Percentiles rank a stretch among this genome's conserved stretches.
Conservation (phyloP, 2,888 invertebrate genomes). For the Lasioglossum malachurum region DNA sequence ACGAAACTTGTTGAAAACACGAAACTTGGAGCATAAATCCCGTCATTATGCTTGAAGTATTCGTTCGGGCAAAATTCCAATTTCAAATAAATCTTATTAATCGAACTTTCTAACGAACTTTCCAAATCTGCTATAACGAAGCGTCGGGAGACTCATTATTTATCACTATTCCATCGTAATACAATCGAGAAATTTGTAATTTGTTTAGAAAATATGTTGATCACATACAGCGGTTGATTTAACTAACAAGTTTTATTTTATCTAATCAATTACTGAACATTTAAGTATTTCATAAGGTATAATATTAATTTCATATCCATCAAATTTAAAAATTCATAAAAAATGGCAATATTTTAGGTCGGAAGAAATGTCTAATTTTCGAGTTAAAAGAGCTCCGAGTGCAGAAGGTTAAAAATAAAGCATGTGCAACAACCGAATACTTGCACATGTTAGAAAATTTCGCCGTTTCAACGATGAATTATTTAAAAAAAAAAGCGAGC, state of each 20-base stretch:
- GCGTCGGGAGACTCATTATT: background rate
- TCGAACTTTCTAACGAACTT: background rate
- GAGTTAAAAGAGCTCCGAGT: too few relatives aligned
- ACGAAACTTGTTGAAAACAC: conserved; percentile 17
- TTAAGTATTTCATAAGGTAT: too few relatives aligned
- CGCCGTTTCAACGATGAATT: background rate
- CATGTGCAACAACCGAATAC: background rate
- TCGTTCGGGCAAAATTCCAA: background rate
- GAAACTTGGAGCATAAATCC: background rate
- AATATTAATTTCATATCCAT: too few relatives aligned
- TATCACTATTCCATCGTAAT: background rate
- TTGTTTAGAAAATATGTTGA: background rate
- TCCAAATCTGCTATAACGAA: background rate
- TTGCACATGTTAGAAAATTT: background rate
- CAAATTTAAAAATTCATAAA: too few relatives aligned
- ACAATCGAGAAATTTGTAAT: too few relatives aligned
- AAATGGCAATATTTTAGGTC: too few relatives aligned
- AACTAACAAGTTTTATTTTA: background rate
- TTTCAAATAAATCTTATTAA: conserved; percentile 10
- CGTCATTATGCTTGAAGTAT: background rate
- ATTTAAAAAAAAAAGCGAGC: background rate
- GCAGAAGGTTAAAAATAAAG: too few relatives aligned
- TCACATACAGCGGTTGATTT: background rate
- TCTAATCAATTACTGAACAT: too few relatives aligned
- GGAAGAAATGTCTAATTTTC: too few relatives aligned